These are phyloP conservation scores for Nasua narica DNA, from an alignment of 2,797 vertebrate genomes.

Conservation along the genomic window DNA sequence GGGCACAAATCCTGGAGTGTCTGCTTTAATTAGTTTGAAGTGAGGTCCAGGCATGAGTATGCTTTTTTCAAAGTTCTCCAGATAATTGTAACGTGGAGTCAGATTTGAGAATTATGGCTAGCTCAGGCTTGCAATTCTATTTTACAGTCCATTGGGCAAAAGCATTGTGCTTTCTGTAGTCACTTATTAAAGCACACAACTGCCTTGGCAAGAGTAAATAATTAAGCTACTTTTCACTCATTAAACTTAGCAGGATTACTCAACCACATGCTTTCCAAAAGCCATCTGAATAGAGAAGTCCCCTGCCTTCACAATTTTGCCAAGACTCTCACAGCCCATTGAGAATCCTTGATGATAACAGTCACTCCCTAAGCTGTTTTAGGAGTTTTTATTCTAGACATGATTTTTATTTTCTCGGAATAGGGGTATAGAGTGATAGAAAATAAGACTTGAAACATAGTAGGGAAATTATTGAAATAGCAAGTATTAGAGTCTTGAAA, in stretches of 20 bases:
- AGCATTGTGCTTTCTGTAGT: neutral
- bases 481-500: neutral
- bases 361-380: neutral
- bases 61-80: neutral
- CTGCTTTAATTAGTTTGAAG: neutral
- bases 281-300: neutral
- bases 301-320: neutral
- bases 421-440: neutral
- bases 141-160: neutral
- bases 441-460: neutral
- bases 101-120: neutral
- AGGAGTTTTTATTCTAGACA: neutral
- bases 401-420: neutral
- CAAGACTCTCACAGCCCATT: neutral
- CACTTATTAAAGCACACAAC: constrained; percentile 20
- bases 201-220: neutral
- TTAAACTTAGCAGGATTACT: constrained; percentile 9
- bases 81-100: neutral
- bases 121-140: neutral
- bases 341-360: neutral
- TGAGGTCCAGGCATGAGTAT: neutral
- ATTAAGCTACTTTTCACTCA: constrained; percentile 18
- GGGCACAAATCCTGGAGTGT: neutral
- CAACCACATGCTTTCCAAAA: neutral
- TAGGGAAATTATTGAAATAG: neutral